phyloP scores from a whole-genome alignment of 1,140 invertebrate genomes.

The Psix sp. region DNA sequence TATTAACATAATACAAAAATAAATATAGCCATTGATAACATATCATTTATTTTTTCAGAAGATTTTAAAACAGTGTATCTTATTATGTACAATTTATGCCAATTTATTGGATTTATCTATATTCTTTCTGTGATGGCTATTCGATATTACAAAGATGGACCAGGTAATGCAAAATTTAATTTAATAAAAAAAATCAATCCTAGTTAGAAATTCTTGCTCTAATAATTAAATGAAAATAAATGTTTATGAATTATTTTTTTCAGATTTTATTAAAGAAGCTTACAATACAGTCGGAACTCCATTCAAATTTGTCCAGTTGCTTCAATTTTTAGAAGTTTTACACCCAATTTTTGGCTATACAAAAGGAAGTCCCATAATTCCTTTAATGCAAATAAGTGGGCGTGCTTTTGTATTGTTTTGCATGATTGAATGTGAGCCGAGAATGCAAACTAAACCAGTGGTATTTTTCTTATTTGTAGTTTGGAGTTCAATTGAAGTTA shows the following conservation, averaged over 20 bases:
- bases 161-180: conserved; percentile 75
- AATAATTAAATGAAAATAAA: conserved; percentile 1
- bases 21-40: no score
- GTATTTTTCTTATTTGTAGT: conserved; percentile 91
- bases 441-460: conserved; percentile 91
- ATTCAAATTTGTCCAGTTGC: conserved; percentile 88
- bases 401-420: conserved; percentile 88
- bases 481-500: conserved; percentile 88
- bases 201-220: no score
- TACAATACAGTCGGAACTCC: conserved; percentile 87
- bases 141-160: conserved; percentile 85
- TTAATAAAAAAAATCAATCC: no score
- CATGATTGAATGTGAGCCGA: conserved; percentile 89
- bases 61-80: conserved; percentile 91
- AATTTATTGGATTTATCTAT: conserved; percentile 92
- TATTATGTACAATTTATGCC: conserved; percentile 92
- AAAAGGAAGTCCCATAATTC: conserved; percentile 81
- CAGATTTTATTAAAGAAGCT: conserved; percentile 84
- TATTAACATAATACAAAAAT: conserved; percentile 1
- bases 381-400: conserved; percentile 85
- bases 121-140: conserved; percentile 85
- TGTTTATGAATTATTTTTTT: conserved; percentile 47
- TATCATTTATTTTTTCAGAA: conserved; percentile 79
- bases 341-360: conserved; percentile 94
- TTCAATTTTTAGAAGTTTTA: conserved; percentile 92